phyloP scores from a whole-genome alignment of 2,113 vertebrate genomes.

The Spea bombifrons region DNA sequence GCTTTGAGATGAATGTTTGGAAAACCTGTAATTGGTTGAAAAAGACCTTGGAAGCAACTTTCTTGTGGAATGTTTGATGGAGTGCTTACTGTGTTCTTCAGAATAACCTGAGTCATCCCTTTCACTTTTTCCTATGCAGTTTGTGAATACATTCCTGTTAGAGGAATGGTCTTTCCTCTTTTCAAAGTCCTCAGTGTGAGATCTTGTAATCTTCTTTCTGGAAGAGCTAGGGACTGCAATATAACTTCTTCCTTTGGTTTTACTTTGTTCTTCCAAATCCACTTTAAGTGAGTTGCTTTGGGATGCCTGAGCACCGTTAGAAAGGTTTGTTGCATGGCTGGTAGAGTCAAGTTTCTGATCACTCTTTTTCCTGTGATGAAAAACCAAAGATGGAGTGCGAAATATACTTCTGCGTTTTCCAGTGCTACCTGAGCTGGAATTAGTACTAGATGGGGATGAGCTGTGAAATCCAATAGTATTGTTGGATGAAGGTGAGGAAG shows the following conservation, averaged over 20 bases:
- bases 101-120: constrained; percentile 91
- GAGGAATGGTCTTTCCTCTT: constrained; percentile 70
- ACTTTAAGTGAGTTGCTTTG: constrained; percentile 63
- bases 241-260: constrained; percentile 77
- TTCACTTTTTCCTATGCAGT: constrained; percentile 88
- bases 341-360: constrained; percentile 66
- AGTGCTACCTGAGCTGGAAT: constrained; percentile 93
- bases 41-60: constrained; percentile 91
- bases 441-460: constrained; percentile 94
- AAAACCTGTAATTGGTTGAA: constrained; percentile 87
- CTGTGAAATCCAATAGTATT: constrained; percentile 82
- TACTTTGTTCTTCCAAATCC: constrained; percentile 65
- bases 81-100: constrained; percentile 76
- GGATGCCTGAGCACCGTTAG: constrained; percentile 69
- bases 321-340: constrained; percentile 70
- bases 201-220: constrained; percentile 88
- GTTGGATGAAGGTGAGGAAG: constrained; percentile 89
- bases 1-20: constrained; percentile 65
- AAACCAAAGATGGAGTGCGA: constrained; percentile 87
- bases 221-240: constrained; percentile 82
- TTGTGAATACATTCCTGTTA: constrained; percentile 92
- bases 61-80: constrained; percentile 77
- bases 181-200: constrained; percentile 89
- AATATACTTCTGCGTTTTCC: constrained; percentile 92
- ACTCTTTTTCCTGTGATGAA: constrained; percentile 78